These are phyloP conservation scores for Liposcelis brunnea DNA, from an alignment of 2,888 invertebrate genomes.

Conservation along the genomic window DNA sequence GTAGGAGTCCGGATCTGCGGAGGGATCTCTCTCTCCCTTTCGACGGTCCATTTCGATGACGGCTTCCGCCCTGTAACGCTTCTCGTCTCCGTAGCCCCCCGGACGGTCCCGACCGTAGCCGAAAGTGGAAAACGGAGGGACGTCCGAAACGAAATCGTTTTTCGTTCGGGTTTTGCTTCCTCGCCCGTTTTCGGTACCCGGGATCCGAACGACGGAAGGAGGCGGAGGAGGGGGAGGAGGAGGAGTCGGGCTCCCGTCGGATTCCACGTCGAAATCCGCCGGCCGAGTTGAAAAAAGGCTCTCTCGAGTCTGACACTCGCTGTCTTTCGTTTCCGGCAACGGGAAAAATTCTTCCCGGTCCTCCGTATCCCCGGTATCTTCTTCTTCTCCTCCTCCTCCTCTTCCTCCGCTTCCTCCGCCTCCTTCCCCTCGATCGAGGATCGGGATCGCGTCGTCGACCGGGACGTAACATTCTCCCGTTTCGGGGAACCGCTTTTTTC, in stretches of 20 bases:
- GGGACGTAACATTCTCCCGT: slow-evolving; percentile 30
- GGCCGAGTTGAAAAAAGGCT: slow-evolving; percentile 37
- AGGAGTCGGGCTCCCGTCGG: slow-evolving; percentile 25
- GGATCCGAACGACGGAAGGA: slow-evolving; percentile 20
- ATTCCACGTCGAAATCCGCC: slow-evolving; percentile 20
- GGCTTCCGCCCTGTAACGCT: slow-evolving; percentile 37
- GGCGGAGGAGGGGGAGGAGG: slow-evolving; percentile 26
- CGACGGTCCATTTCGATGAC: slow-evolving; percentile 36
- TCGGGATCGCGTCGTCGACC: slow-evolving; percentile 25
- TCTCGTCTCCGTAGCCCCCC: slow-evolving; percentile 18
- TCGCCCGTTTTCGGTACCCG: slow-evolving; percentile 17
- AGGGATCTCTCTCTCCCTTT: slow-evolving; percentile 18
- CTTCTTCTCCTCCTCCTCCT: too few species aligned
- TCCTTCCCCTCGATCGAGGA: slow-evolving; percentile 20
- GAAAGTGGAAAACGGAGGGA: slow-evolving; percentile 34
- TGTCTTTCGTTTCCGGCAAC: slow-evolving; percentile 47
- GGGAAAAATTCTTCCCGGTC: slow-evolving; percentile 16
- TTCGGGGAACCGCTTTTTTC: slow-evolving; percentile 18
- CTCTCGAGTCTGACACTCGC: slow-evolving; percentile 68
- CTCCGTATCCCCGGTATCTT: slow-evolving; percentile 13
- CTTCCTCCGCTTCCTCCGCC: too few species aligned
- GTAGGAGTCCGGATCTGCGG: slow-evolving; percentile 11
- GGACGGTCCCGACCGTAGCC: slow-evolving; percentile 27
- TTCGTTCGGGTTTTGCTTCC: slow-evolving; percentile 9
- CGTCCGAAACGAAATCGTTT: slow-evolving; percentile 13